Conservation (phyloP, 2,888 invertebrate species). For the Melanchra persicariae region DNA sequence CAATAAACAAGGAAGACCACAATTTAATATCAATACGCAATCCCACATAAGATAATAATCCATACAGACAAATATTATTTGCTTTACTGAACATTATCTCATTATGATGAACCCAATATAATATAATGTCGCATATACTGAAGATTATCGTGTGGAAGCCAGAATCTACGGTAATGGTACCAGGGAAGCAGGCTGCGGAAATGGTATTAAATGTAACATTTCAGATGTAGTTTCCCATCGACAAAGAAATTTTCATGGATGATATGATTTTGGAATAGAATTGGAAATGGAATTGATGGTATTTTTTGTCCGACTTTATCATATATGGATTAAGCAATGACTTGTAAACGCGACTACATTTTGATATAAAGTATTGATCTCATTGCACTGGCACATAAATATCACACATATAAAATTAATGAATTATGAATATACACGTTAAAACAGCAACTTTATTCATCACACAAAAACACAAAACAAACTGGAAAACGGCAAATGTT, state of each 20-base stretch:
- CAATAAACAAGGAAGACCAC: constrained; percentile 21
- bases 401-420: no score
- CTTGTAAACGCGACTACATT: not conserved
- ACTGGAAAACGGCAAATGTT: no score
- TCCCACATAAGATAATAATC: constrained; percentile 42
- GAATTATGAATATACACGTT: not conserved
- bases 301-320: not conserved
- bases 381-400: not conserved
- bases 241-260: constrained; percentile 29
- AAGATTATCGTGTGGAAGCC: constrained; percentile 51
- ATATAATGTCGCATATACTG: constrained; percentile 25
- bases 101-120: constrained; percentile 45
- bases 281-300: constrained; percentile 16
- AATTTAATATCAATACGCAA: constrained; percentile 39
- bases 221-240: constrained; percentile 35
- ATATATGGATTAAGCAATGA: not conserved
- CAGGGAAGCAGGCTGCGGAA: constrained; percentile 41
- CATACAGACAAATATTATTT: constrained; percentile 47
- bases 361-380: not conserved
- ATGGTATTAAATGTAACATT: constrained; percentile 56
- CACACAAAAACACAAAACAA: not conserved
- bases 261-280: constrained; percentile 40
- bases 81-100: constrained; percentile 53
- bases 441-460: constrained; percentile 2
- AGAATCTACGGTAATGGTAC: constrained; percentile 49